phyloP scores from a whole-genome alignment of 2,888 invertebrate genomes.

The Drosophila diplacantha region DNA sequence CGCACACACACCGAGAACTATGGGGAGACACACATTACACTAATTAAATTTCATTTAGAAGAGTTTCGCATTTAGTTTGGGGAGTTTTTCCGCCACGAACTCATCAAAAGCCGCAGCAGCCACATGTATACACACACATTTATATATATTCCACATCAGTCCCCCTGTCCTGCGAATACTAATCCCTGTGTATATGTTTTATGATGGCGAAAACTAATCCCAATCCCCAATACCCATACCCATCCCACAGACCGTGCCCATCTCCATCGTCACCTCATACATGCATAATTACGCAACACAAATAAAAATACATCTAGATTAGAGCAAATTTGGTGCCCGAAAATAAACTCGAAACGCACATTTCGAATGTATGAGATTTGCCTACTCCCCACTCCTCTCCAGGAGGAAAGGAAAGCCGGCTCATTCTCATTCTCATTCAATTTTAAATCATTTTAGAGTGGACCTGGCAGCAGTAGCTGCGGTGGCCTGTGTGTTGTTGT shows the following conservation, averaged over 20 bases:
- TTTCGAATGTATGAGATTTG: constrained; percentile 37
- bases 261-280: constrained; percentile 24
- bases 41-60: constrained; percentile 68
- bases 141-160: constrained; percentile 9
- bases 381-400: constrained; percentile 9
- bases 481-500: constrained; percentile 30
- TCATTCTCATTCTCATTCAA: constrained; percentile 23
- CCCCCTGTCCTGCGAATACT: constrained; percentile 4
- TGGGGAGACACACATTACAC: constrained; percentile 44
- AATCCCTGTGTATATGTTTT: constrained; percentile 34
- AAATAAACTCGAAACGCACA: constrained; percentile 36
- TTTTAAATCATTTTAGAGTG: constrained; percentile 42
- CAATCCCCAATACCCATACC: neutral
- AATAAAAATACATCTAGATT: constrained; percentile 25
- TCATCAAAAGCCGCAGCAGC: constrained; percentile 36
- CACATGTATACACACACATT: neutral
- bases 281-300: constrained; percentile 36
- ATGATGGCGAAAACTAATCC: constrained; percentile 34
- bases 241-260: neutral
- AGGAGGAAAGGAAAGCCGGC: constrained; percentile 5
- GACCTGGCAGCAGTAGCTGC: constrained; percentile 5
- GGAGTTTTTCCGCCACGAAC: constrained; percentile 26
- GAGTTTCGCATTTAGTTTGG: constrained; percentile 45
- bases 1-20: constrained; percentile 20
- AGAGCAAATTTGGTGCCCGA: constrained; percentile 30